Evolutionary conservation across 2,888 invertebrate genomes (phyloP).

Genomic region (Incurvaria masculella): DNA sequence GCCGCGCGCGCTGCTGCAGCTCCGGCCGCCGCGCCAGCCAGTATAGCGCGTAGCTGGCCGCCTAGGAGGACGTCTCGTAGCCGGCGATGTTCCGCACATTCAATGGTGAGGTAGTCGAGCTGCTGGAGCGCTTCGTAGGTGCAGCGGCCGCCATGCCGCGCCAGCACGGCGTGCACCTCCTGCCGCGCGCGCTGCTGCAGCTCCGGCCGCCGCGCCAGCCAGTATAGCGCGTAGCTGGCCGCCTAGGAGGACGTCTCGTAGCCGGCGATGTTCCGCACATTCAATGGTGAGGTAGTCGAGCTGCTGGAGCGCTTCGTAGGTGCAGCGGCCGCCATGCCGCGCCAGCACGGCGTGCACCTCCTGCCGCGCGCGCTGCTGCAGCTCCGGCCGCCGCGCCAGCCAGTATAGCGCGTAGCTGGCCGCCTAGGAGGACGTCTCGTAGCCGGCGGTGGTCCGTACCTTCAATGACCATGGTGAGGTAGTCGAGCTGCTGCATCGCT

Average conservation of each 20-base stretch:
- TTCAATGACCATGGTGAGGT: constrained; percentile 36
- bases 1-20: constrained; percentile 33
- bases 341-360: constrained; percentile 31
- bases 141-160: constrained; percentile 25
- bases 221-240: constrained; percentile 37
- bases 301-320: constrained; percentile 36
- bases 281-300: constrained; percentile 41
- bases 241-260: constrained; percentile 50
- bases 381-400: constrained; percentile 30
- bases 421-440: constrained; percentile 47
- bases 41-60: constrained; percentile 38
- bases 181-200: constrained; percentile 34
- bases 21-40: constrained; percentile 34
- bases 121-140: constrained; percentile 37
- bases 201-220: constrained; percentile 32
- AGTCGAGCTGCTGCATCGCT: constrained; percentile 36
- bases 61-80: constrained; percentile 48
- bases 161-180: constrained; percentile 30
- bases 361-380: constrained; percentile 33
- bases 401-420: constrained; percentile 40
- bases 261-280: constrained; percentile 40
- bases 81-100: constrained; percentile 41
- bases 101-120: constrained; percentile 41
- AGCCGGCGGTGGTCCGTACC: constrained; percentile 42
- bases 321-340: constrained; percentile 25